Evolutionary conservation across 2,888 invertebrate genomes (phyloP).

Genomic region (Megalurothrips usitatus): DNA sequence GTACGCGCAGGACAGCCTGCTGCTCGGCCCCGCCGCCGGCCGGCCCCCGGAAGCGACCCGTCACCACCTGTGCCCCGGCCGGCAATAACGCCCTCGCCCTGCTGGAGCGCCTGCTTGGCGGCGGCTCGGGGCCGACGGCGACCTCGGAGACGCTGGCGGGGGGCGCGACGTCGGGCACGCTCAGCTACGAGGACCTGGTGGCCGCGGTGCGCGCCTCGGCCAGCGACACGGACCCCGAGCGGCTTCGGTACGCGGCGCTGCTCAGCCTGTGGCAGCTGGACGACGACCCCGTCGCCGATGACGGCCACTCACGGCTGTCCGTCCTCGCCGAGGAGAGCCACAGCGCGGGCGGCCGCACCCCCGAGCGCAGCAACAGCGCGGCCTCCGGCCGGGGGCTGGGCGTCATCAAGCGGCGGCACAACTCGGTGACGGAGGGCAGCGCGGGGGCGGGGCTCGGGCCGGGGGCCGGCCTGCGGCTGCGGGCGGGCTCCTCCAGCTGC

Average conservation of each 20-base stretch:
- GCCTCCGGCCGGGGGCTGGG: not conserved
- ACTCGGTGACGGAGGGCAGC: not conserved
- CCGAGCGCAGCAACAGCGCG: slow-evolving; percentile 14
- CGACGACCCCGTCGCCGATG: not conserved
- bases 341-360: slow-evolving; percentile 18
- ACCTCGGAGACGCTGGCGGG: not conserved
- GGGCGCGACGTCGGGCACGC: slow-evolving; percentile 27
- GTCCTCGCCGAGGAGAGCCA: slow-evolving; percentile 40
- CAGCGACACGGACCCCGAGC: slow-evolving; percentile 20
- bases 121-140: not conserved
- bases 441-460: slow-evolving; percentile 8
- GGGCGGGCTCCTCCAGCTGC: slow-evolving; percentile 32
- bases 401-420: slow-evolving; percentile 27
- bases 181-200: slow-evolving; percentile 42
- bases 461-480: slow-evolving; percentile 23
- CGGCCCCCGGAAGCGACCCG: slow-evolving; percentile 27
- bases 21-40: slow-evolving; percentile 35
- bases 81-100: not conserved
- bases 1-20: slow-evolving; percentile 41
- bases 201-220: slow-evolving; percentile 33
- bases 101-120: slow-evolving; percentile 4
- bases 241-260: slow-evolving; percentile 11
- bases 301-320: slow-evolving; percentile 36
- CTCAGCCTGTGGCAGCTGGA: slow-evolving; percentile 23
- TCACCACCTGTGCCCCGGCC: not conserved